phyloP scores from a whole-genome alignment of 2,888 invertebrate genomes.

The Euproctis similis region DNA sequence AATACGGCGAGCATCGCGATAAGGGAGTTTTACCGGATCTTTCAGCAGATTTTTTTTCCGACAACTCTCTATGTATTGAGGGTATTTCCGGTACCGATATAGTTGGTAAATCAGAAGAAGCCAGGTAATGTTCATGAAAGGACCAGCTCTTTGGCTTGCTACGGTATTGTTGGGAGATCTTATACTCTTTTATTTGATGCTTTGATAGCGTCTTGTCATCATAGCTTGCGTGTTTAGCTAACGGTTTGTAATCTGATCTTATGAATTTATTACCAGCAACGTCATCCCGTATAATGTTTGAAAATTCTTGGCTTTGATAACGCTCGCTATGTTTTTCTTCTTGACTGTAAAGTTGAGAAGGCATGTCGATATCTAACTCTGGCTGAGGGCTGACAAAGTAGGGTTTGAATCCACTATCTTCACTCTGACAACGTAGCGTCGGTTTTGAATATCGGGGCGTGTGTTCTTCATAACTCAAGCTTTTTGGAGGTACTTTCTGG shows the following conservation, averaged over 20 bases:
- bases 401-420: conserved; percentile 70
- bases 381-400: conserved; percentile 63
- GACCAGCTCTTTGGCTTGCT: conserved; percentile 79
- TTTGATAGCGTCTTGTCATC: conserved; percentile 79
- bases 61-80: conserved; percentile 61
- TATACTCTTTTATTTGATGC: conserved; percentile 79
- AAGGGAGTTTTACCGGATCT: conserved; percentile 74
- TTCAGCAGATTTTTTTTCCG: conserved; percentile 56
- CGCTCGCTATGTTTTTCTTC: conserved; percentile 79
- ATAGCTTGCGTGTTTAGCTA: conserved; percentile 79
- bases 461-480: conserved; percentile 67
- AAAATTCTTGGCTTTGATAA: conserved; percentile 80
- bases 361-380: conserved; percentile 74
- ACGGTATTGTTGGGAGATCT: conserved; percentile 71
- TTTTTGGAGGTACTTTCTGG: conserved; percentile 63
- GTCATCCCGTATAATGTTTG: conserved; percentile 63
- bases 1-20: conserved; percentile 83
- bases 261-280: conserved; percentile 48
- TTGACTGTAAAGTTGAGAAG: conserved; percentile 75
- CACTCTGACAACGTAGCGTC: conserved; percentile 76
- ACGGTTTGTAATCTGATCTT: conserved; percentile 73
- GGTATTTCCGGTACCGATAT: conserved; percentile 74
- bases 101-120: conserved; percentile 70
- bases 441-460: conserved; percentile 63
- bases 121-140: conserved; percentile 78